These are phyloP conservation scores for Schizopygopsis pylzovi DNA, from an alignment of 2,797 vertebrate genomes.

Conservation along the genomic window DNA sequence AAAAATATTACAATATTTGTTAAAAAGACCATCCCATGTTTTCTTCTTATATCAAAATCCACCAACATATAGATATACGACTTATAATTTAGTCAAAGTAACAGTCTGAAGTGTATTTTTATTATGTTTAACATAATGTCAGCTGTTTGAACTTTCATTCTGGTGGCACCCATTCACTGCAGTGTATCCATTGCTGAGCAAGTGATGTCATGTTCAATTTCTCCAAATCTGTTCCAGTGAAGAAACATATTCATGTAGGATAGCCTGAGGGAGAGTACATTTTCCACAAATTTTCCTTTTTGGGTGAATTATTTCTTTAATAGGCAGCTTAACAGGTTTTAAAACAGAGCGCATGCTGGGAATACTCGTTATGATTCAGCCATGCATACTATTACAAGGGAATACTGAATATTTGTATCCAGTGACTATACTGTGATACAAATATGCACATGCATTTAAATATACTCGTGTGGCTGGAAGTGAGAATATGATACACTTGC, in stretches of 20 bases:
- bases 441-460: conserved; percentile 39
- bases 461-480: conserved; percentile 30
- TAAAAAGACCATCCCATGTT: background rate
- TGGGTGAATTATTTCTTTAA: background rate
- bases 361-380: conserved; percentile 3
- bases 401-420: conserved; percentile 17
- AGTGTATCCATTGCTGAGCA: background rate
- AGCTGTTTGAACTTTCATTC: background rate
- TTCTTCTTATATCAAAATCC: background rate
- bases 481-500: conserved; percentile 53
- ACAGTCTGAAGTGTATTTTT: background rate
- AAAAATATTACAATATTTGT: no score
- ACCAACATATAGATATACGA: background rate
- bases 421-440: conserved; percentile 21
- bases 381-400: conserved; percentile 18
- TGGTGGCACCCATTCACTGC: background rate
- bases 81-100: background rate
- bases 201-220: background rate
- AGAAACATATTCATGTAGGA: background rate
- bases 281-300: background rate
- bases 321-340: background rate
- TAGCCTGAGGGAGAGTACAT: background rate
- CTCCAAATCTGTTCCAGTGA: background rate
- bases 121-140: background rate
- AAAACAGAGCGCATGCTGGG: background rate